These are phyloP conservation scores for Laupala kohalensis DNA, from an alignment of 1,140 invertebrate genomes.

Conservation along the genomic window DNA sequence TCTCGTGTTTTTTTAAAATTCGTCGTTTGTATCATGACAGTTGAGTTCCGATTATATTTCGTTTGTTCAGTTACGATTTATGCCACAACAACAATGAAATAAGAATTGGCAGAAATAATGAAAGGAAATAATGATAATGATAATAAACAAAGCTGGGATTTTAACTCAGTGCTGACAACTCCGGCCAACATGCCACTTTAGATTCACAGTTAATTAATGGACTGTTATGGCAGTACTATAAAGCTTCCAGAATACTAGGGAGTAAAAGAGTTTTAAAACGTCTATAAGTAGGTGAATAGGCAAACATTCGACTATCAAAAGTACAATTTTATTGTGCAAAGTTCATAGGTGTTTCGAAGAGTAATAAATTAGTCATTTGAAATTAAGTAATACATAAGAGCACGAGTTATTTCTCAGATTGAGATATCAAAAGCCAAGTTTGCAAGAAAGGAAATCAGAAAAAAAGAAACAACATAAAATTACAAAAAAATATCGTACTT, in stretches of 20 bases:
- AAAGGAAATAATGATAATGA: no score
- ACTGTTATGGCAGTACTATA: background rate
- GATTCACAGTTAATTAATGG: background rate
- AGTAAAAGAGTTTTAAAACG: background rate
- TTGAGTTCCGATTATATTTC: no score
- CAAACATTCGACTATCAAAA: background rate
- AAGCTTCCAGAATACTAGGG: no score
- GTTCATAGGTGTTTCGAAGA: background rate
- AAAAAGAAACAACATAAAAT: background rate
- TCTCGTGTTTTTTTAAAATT: no score
- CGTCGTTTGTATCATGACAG: no score
- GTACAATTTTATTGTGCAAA: background rate
- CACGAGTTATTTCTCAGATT: background rate
- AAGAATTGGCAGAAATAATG: no score
- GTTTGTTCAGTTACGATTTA: no score
- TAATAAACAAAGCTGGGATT: no score
- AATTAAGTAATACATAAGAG: background rate
- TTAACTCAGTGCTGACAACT: no score
- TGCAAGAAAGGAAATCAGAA: background rate
- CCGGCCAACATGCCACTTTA: no score
- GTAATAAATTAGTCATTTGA: no score
- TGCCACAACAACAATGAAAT: no score
- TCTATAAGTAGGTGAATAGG: background rate
- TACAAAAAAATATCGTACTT: slow-evolving; percentile 41
- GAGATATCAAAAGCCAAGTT: background rate